Evolutionary conservation across 2,113 vertebrate genomes (phyloP).

Genomic region (Ceuthmochares aereus): DNA sequence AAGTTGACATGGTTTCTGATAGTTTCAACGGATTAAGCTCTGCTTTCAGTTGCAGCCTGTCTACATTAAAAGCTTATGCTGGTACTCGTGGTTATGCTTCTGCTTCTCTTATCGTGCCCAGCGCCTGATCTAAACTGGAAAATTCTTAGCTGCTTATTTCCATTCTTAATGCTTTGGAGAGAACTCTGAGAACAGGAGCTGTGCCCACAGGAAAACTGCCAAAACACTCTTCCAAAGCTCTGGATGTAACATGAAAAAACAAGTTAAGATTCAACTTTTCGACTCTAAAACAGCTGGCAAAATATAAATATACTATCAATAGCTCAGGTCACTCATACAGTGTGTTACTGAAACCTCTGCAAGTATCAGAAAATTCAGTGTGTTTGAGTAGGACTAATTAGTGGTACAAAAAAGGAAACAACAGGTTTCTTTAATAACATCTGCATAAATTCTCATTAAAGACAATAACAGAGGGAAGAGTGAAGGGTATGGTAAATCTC

Average conservation of each 20-base stretch:
- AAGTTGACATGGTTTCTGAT: neutral
- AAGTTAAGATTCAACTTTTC: constrained; percentile 12
- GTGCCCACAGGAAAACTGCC: constrained; percentile 19
- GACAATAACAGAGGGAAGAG: neutral
- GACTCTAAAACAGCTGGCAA: constrained; percentile 23
- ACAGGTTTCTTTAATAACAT: neutral
- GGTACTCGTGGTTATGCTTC: constrained; percentile 29
- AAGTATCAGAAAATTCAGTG: neutral
- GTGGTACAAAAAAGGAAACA: neutral
- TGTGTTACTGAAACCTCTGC: neutral
- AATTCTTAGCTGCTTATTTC: constrained; percentile 67
- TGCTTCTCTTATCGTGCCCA: neutral
- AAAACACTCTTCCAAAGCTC: constrained; percentile 6
- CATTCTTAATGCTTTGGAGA: constrained; percentile 50
- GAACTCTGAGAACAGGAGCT: constrained; percentile 37
- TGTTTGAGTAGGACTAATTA: neutral
- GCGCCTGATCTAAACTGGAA: constrained; percentile 49
- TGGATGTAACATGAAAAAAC: constrained; percentile 51
- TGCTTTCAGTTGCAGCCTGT: neutral
- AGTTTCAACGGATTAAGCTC: neutral
- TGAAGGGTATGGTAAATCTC: neutral
- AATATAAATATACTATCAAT: neutral
- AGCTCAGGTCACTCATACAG: neutral
- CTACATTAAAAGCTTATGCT: neutral
- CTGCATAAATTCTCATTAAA: neutral